These are phyloP conservation scores for Tachyglossus aculeatus DNA, from an alignment of 2,797 vertebrate genomes.

Conservation along the genomic window DNA sequence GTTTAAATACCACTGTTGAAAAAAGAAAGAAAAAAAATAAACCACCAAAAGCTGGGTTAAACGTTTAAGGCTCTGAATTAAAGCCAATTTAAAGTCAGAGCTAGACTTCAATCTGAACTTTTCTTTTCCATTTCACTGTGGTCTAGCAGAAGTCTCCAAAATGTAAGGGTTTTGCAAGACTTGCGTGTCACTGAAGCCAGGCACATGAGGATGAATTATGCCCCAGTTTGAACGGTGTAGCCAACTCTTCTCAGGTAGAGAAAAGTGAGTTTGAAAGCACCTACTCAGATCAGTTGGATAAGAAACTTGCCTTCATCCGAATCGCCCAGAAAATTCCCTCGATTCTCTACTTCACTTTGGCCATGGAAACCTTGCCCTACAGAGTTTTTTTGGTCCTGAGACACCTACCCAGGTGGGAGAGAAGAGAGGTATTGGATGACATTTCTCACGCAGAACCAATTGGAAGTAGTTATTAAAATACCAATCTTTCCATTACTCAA, in stretches of 20 bases:
- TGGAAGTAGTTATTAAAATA: conserved; percentile 55
- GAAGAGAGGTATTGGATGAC: conserved; percentile 11
- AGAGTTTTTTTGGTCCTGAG: conserved; percentile 2
- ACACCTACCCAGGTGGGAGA: neutral
- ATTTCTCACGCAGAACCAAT: conserved; percentile 29
- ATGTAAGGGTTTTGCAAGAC: accelerated
- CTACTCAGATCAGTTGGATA: conserved; percentile 29
- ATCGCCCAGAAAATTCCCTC: conserved; percentile 26
- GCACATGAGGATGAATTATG: conserved; percentile 18
- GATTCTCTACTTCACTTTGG: neutral
- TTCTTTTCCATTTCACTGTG: neutral
- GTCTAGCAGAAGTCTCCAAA: conserved; percentile 17
- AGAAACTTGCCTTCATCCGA: conserved; percentile 25
- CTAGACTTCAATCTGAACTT: neutral
- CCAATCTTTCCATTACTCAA: conserved; percentile 52
- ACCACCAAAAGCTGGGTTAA: neutral
- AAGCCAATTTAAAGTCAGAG: conserved; percentile 37
- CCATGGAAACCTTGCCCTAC: conserved; percentile 6
- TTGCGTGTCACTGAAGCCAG: neutral
- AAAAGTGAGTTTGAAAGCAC: conserved; percentile 42
- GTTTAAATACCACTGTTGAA: conserved; percentile 55
- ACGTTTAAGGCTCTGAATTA: conserved; percentile 30
- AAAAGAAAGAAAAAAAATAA: conserved; percentile 49
- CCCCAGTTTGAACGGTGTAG: conserved; percentile 9
- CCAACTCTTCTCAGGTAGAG: conserved; percentile 34